These are phyloP conservation scores for Sceliomorpha sp. DNA, from an alignment of 2,888 invertebrate species.

Conservation along the genomic window DNA sequence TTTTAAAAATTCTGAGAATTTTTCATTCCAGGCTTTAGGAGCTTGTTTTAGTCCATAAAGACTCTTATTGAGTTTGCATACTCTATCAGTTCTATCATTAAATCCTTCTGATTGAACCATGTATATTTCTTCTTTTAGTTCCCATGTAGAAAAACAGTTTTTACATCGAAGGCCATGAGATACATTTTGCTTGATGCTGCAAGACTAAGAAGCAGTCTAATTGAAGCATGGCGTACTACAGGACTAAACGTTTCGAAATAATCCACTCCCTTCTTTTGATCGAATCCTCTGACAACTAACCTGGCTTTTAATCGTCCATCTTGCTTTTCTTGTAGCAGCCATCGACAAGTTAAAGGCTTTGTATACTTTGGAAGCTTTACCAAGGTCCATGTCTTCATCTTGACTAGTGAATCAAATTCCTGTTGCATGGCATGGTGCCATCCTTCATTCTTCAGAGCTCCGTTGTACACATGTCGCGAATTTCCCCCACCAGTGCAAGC, in stretches of 20 bases:
- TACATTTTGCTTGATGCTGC: constrained; percentile 49
- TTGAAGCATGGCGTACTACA: constrained; percentile 59
- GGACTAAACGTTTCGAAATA: constrained; percentile 64
- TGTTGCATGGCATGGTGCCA: constrained; percentile 62
- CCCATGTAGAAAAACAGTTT: constrained; percentile 58
- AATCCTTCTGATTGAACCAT: constrained; percentile 62
- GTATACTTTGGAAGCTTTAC: no score
- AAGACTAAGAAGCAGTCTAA: constrained; percentile 58
- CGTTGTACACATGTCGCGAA: constrained; percentile 51
- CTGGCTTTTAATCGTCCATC: constrained; percentile 59
- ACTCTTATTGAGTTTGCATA: constrained; percentile 60
- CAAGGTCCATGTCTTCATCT: constrained; percentile 11
- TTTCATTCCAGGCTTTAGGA: constrained; percentile 61
- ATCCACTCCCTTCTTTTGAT: constrained; percentile 61
- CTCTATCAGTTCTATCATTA: constrained; percentile 42
- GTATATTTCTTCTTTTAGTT: no score
- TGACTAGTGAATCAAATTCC: constrained; percentile 33
- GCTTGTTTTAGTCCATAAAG: constrained; percentile 67
- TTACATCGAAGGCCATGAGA: constrained; percentile 52
- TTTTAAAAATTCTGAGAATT: constrained; percentile 54
- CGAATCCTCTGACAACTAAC: constrained; percentile 61
- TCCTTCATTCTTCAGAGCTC: constrained; percentile 62
- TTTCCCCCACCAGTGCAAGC: constrained; percentile 46
- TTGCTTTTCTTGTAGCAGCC: constrained; percentile 60
- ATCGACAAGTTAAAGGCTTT: constrained; percentile 32